Evolutionary conservation across 2,113 vertebrate genomes (phyloP).

Genomic region (Nibea albiflora): DNA sequence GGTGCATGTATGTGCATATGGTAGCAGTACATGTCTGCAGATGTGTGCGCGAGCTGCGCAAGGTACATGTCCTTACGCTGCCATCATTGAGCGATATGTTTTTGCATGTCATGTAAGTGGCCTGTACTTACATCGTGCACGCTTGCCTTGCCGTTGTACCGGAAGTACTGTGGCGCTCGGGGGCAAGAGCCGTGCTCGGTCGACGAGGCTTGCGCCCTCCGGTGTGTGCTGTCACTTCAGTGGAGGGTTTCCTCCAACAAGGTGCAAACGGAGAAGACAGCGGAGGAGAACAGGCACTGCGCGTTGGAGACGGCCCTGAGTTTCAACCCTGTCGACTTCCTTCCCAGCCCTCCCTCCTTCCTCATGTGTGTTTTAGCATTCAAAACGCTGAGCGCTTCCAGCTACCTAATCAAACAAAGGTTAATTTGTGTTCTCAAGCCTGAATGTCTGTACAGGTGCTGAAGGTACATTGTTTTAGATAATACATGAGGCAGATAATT

Average conservation of each 20-base stretch:
- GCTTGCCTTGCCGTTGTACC: constrained; percentile 21
- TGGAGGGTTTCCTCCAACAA: constrained; percentile 60
- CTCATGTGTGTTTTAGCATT: constrained; percentile 36
- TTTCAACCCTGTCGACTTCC: constrained; percentile 16
- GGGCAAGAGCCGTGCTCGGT: constrained; percentile 14
- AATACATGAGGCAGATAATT: constrained; percentile 54
- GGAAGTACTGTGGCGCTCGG: constrained; percentile 25
- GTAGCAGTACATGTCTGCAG: neutral
- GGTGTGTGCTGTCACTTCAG: constrained; percentile 75
- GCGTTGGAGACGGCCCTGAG: neutral
- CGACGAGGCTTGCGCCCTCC: constrained; percentile 55
- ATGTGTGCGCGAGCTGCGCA: constrained; percentile 8
- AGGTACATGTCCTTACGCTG: constrained; percentile 5
- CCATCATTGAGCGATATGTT: constrained; percentile 5
- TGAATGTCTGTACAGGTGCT: constrained; percentile 43
- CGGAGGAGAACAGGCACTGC: constrained; percentile 50
- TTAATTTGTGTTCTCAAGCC: constrained; percentile 51
- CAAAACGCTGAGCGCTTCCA: constrained; percentile 10
- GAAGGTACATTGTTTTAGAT: constrained; percentile 56
- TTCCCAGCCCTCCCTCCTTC: constrained; percentile 3
- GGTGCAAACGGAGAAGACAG: constrained; percentile 72
- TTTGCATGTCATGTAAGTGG: constrained; percentile 32
- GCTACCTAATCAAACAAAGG: constrained; percentile 53
- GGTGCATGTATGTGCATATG: constrained; percentile 31
- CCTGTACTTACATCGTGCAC: constrained; percentile 37